phyloP scores from a whole-genome alignment of 2,113 vertebrate species.

The Myrmecophaga tridactyla region DNA sequence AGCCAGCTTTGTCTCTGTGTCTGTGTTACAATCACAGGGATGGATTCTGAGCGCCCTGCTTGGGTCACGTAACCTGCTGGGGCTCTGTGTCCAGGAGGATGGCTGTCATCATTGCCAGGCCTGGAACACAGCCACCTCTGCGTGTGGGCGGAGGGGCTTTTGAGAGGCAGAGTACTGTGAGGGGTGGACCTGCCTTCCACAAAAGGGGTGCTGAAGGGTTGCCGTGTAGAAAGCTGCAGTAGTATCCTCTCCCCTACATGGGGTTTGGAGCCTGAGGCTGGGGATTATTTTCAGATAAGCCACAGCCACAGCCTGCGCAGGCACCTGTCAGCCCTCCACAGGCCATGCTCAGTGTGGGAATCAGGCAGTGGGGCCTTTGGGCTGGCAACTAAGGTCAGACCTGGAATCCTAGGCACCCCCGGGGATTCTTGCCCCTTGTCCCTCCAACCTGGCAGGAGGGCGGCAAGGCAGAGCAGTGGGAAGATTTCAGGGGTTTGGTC shows the following conservation, averaged over 20 bases:
- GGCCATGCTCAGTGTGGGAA: neutral
- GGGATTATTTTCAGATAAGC: neutral
- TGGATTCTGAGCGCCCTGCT: neutral
- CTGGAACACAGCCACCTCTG: neutral
- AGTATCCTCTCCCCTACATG: neutral
- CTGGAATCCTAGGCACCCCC: neutral
- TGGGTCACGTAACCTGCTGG: neutral
- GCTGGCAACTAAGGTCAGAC: neutral
- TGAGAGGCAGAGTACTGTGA: neutral
- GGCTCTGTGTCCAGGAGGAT: neutral
- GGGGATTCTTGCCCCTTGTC: neutral
- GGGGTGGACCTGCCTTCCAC: neutral
- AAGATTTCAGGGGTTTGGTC: neutral
- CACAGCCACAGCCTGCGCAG: accelerated
- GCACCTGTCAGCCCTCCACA: neutral
- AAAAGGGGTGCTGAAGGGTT: neutral
- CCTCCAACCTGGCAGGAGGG: neutral
- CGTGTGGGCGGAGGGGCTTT: too few species aligned
- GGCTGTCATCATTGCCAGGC: neutral
- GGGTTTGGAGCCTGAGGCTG: neutral
- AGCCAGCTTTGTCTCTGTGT: neutral
- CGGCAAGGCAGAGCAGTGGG: neutral
- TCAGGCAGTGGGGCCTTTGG: neutral
- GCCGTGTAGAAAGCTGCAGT: neutral
- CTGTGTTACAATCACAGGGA: neutral